These are phyloP conservation scores for Siderastrea radians DNA, from an alignment of 92 coral and sea anemone species.

Conservation along the genomic window DNA sequence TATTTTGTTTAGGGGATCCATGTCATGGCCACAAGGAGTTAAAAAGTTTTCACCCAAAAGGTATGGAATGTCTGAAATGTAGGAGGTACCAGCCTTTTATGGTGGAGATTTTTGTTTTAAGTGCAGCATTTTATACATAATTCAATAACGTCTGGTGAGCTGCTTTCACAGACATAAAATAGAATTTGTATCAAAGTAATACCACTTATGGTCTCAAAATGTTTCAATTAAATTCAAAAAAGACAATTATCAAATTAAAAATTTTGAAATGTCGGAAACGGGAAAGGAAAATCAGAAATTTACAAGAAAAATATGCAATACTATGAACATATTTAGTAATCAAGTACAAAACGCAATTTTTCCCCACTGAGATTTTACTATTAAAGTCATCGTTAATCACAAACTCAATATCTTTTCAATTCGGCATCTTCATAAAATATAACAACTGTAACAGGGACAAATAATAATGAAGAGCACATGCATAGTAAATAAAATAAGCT, in stretches of 20 bases:
- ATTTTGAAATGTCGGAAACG: no score
- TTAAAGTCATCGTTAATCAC: no score
- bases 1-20: not conserved
- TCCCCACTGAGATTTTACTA: no score
- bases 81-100: not conserved
- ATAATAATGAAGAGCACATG: not conserved
- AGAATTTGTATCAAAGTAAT: no score
- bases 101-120: not conserved
- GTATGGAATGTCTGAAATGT: not conserved
- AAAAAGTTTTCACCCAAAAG: not conserved
- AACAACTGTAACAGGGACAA: no score
- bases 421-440: not conserved
- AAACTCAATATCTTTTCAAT: not conserved
- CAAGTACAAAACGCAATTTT: no score
- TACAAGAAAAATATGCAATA: not conserved
- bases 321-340: not conserved
- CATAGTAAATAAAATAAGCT: not conserved
- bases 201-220: no score
- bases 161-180: no score
- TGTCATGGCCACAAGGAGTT: not conserved
- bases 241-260: no score
- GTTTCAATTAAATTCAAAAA: no score
- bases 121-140: not conserved
- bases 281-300: no score
- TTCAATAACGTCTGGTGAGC: not conserved